Conservation (phyloP, 2,888 invertebrate species). For the Rhyacophila evoluta region DNA sequence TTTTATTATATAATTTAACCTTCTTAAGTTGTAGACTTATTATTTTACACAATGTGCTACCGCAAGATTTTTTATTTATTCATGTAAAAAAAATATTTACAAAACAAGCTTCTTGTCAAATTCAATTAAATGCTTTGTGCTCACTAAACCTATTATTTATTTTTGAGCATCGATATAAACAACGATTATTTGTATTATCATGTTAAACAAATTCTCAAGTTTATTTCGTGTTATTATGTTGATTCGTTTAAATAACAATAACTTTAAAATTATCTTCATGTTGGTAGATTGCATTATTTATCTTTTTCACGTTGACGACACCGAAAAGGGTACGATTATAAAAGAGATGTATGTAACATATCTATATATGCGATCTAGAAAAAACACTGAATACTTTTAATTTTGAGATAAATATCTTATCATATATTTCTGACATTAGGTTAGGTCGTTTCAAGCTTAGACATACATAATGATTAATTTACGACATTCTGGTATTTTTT, state of each 20-base stretch:
- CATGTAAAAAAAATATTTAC: background rate
- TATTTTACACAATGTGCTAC: no score
- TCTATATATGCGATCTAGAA: background rate
- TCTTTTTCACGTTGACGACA: background rate
- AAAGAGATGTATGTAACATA: background rate
- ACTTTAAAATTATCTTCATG: background rate
- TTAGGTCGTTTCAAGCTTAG: no score
- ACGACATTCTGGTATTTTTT: no score
- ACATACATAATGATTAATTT: no score
- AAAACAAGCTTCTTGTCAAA: constrained; percentile 12
- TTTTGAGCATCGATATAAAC: constrained; percentile 14
- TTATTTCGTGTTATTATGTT: constrained; percentile 10
- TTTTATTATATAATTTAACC: no score
- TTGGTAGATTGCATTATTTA: background rate
- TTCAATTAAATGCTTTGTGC: background rate
- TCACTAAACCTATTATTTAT: constrained; percentile 10
- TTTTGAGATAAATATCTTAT: no score
- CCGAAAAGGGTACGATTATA: background rate
- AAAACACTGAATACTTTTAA: background rate
- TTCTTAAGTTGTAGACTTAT: no score
- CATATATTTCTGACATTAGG: no score
- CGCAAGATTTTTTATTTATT: background rate
- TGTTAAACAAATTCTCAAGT: constrained; percentile 22
- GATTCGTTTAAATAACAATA: constrained; percentile 23
- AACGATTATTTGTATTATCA: constrained; percentile 19